Percentiles rank a stretch among this genome's conserved stretches.
Conservation (phyloP, 2,888 invertebrate genomes). For the Brachypalpus laphriformis region DNA sequence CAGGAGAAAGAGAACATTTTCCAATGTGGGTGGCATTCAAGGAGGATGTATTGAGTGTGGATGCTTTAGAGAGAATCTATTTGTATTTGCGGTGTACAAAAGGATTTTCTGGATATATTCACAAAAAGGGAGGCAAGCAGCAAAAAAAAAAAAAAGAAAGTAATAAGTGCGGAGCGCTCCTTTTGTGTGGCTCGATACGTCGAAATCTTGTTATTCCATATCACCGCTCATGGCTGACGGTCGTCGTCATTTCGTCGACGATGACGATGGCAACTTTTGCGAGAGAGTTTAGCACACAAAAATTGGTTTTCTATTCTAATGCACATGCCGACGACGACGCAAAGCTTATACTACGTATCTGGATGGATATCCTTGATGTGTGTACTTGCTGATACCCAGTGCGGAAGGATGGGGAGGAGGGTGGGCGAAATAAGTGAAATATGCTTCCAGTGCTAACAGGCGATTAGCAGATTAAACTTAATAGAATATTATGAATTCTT, state of each 20-base stretch:
- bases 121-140: background rate
- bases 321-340: constrained; percentile 52
- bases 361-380: constrained; percentile 3
- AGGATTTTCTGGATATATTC: constrained; percentile 64
- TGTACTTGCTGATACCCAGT: background rate
- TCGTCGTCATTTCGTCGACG: constrained; percentile 4
- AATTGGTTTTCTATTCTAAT: constrained; percentile 68
- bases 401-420: background rate
- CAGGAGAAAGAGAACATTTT: constrained; percentile 3
- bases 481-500: constrained; percentile 64
- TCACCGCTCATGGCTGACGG: constrained; percentile 61
- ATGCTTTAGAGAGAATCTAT: constrained; percentile 33
- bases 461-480: constrained; percentile 69
- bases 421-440: constrained; percentile 46
- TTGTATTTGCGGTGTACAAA: constrained; percentile 59
- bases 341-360: background rate
- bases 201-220: constrained; percentile 70
- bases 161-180: constrained; percentile 1
- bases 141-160: background rate
- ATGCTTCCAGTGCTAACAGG: constrained; percentile 55
- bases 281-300: constrained; percentile 30
- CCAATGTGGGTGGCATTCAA: background rate
- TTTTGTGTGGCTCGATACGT: constrained; percentile 54
- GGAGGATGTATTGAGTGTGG: constrained; percentile 42
- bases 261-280: constrained; percentile 38